Evolutionary conservation across 2,113 vertebrate species (phyloP).

Genomic region (Neolamprologus brichardi): DNA sequence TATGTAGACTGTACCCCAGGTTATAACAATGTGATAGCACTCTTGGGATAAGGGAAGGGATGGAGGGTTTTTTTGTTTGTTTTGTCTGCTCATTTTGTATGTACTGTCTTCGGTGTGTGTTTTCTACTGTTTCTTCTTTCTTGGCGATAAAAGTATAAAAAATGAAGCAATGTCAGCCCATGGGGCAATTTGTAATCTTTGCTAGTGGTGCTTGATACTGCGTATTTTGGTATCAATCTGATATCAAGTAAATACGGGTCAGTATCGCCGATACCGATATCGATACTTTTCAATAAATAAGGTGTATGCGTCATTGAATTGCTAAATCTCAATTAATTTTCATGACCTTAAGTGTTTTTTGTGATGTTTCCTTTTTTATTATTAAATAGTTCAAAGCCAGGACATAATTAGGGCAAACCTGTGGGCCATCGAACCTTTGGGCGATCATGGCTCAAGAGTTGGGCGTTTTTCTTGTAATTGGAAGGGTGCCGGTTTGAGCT

Average conservation of each 20-base stretch:
- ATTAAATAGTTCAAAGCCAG: no score
- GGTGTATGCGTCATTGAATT: background rate
- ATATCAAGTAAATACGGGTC: background rate
- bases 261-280: background rate
- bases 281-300: background rate
- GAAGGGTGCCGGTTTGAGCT: no score
- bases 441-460: no score
- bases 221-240: background rate
- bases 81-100: background rate
- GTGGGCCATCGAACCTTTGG: no score
- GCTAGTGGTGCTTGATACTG: background rate
- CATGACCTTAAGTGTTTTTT: background rate
- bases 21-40: background rate
- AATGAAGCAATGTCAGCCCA: background rate
- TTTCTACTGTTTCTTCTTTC: background rate
- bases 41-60: background rate
- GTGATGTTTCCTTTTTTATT: no score
- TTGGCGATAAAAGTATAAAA: background rate
- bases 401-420: no score
- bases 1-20: background rate
- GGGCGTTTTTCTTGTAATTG: no score
- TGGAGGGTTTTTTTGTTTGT: rapidly evolving
- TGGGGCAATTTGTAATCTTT: background rate
- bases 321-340: background rate
- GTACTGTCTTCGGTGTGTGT: background rate